Evolutionary conservation across 2,888 invertebrate species (phyloP), one percentile per base, ranked within the genome.

Genomic region (Lasius fuliginosus): DNA sequence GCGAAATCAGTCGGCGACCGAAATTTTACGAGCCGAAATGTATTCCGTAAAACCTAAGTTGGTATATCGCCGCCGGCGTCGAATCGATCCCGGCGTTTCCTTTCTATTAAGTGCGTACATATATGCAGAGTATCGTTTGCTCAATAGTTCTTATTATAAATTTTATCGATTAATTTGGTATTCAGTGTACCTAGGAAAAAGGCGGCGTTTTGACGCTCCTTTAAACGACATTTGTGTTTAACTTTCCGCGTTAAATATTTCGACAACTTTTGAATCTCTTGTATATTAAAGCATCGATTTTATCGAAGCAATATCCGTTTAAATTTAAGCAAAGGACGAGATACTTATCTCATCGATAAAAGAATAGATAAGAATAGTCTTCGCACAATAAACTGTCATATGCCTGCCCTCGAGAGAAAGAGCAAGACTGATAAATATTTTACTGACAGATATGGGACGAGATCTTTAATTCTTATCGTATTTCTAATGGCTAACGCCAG

Each of bases 21-120:
- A 79, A 79, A 79, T 79, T 68, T 79, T 79, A 79, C 58, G 58
- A 68, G 79, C 30, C 67, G 42, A 23, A 58, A 58, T 58, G 30
- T 77, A 68, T 77, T 68, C 42, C 58, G 58, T 58, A 79, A 79
- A 79, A 60, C 46, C 15, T 33, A 68, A 79, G 68, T 79, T 46
- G 33, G 68, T 68, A 46, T 18, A 68, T 68, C n/a, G 77, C n/a
- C 42, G 30, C 15, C 36, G 73, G 56, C 30, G 30, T 9, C 42
- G 42, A 77, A 77, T 77, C 77, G 77, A 77, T 77, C 23, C 42
- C 42, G 49, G 9, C 27, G 18, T 40, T 42, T 15, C 67, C 30
- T 68, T 68, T 79, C 56, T 40, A 68, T 33, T 67, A 77, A 67
- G 40, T 56, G 27, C 40, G 18, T 27, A 11, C 23, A 15, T 33